Percentiles rank a stretch among this genome's conserved stretches.
Conservation (phyloP, 2,113 vertebrate genomes). For the Etheostoma spectabile region DNA sequence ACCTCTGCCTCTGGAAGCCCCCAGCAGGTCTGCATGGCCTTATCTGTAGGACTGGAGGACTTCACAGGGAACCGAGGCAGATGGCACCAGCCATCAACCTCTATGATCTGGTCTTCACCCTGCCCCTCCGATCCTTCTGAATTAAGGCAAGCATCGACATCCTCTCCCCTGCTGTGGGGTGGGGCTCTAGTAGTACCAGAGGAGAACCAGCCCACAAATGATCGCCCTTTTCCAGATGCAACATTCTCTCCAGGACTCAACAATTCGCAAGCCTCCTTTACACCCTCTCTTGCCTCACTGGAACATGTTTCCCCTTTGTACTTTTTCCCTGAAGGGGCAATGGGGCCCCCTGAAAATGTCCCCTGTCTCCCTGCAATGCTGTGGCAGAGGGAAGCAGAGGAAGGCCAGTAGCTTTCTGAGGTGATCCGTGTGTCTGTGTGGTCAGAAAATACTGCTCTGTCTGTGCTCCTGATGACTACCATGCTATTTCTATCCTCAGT, state of each 20-base stretch:
- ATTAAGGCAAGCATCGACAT: slow-evolving; percentile 46
- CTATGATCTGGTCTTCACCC: slow-evolving; percentile 76
- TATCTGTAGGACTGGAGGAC: slow-evolving; percentile 24
- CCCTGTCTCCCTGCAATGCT: slow-evolving; percentile 38
- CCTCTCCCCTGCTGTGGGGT: slow-evolving; percentile 12
- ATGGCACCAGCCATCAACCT: slow-evolving; percentile 83
- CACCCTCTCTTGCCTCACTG: slow-evolving; percentile 40
- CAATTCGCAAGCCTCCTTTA: slow-evolving; percentile 65
- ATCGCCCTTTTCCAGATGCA: slow-evolving; percentile 45
- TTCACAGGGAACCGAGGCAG: slow-evolving; percentile 58
- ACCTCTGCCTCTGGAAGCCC: slow-evolving; percentile 89
- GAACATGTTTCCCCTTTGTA: slow-evolving; percentile 33
- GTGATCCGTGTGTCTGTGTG: slow-evolving; percentile 42
- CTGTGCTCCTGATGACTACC: slow-evolving; percentile 69
- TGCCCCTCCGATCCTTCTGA: slow-evolving; percentile 36
- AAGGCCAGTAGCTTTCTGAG: slow-evolving; percentile 62
- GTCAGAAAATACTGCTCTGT: slow-evolving; percentile 72
- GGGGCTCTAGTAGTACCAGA: slow-evolving; percentile 22
- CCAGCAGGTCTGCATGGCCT: slow-evolving; percentile 68
- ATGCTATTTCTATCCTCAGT: slow-evolving; percentile 69
- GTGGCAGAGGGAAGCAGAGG: slow-evolving; percentile 28
- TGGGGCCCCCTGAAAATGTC: slow-evolving; percentile 24
- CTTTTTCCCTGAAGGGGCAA: slow-evolving; percentile 34
- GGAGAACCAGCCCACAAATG: slow-evolving; percentile 52
- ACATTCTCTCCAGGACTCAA: slow-evolving; percentile 61